A percentile compares a stretch with the other conserved stretches of the same genome.
Evolutionary conservation across 2,888 invertebrate genomes (phyloP).

Genomic region (Dasysyrphus tricinctus): DNA sequence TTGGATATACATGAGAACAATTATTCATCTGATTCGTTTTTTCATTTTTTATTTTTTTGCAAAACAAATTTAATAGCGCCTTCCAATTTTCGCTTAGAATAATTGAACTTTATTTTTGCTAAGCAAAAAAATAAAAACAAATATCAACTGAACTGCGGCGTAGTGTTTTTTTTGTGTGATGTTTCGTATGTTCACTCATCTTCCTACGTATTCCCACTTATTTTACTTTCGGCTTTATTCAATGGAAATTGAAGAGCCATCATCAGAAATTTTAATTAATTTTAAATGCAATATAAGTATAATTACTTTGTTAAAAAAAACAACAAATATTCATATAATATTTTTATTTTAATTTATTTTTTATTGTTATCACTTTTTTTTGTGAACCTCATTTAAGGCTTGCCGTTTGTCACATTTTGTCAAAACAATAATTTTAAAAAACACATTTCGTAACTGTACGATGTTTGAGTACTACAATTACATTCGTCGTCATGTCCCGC

Average conservation of each 20-base stretch:
- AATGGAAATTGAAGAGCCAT: neutral
- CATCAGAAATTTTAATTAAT: constrained; percentile 1
- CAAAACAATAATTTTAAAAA: neutral
- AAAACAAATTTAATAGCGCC: neutral
- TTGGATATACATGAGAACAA: neutral
- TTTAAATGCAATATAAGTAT: neutral
- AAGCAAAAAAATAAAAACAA: neutral
- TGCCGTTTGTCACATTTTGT: neutral
- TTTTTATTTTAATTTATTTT: neutral
- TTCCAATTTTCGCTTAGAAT: neutral
- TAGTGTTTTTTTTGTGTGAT: neutral
- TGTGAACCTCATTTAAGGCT: neutral
- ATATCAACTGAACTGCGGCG: neutral
- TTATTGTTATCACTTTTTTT: neutral
- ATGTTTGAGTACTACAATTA: constrained; percentile 7
- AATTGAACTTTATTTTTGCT: neutral
- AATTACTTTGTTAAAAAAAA: neutral
- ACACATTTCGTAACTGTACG: constrained; percentile 1
- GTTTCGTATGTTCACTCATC: too few relatives aligned
- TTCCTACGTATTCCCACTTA: neutral
- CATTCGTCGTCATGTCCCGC: constrained; percentile 47
- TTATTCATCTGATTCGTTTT: constrained; percentile 6
- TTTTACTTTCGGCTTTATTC: neutral
- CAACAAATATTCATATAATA: neutral
- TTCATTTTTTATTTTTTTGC: constrained; percentile 8